Conservation (phyloP, 2,888 invertebrate species). For the Pyrrhosoma nymphula region DNA sequence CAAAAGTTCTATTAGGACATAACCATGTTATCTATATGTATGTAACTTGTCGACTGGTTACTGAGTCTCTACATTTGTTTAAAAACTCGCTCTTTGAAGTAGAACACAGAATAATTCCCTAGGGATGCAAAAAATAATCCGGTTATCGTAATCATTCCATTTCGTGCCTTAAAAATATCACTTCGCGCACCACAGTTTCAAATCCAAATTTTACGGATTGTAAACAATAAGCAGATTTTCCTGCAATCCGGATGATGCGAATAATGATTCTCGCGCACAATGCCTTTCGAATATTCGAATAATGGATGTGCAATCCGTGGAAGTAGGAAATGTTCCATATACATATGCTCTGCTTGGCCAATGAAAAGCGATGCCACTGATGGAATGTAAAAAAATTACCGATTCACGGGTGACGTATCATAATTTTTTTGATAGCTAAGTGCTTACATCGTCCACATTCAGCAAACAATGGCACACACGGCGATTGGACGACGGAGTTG, state of each 20-base stretch:
- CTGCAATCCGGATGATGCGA: not conserved
- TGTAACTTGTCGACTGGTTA: no score
- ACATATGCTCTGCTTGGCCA: not conserved
- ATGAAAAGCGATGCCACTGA: not conserved
- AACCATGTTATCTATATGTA: no score
- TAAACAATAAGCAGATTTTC: not conserved
- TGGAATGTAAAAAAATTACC: not conserved
- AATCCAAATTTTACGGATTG: not conserved
- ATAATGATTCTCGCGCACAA: not conserved
- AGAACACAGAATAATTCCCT: no score
- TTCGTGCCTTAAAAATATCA: no score
- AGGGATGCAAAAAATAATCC: no score
- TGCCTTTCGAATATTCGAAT: not conserved
- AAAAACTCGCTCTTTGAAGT: no score
- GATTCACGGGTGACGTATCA: not conserved
- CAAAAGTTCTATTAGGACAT: no score
- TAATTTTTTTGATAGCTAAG: not conserved
- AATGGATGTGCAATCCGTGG: not conserved
- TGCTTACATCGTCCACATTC: not conserved
- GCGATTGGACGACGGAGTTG: not conserved
- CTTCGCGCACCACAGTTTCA: not conserved
- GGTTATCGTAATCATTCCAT: no score
- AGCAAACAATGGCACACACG: not conserved
- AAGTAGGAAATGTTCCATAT: not conserved
- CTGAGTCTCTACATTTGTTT: no score